phyloP scores from a whole-genome alignment of 2,113 vertebrate species.

The Catharus fuscescens region DNA sequence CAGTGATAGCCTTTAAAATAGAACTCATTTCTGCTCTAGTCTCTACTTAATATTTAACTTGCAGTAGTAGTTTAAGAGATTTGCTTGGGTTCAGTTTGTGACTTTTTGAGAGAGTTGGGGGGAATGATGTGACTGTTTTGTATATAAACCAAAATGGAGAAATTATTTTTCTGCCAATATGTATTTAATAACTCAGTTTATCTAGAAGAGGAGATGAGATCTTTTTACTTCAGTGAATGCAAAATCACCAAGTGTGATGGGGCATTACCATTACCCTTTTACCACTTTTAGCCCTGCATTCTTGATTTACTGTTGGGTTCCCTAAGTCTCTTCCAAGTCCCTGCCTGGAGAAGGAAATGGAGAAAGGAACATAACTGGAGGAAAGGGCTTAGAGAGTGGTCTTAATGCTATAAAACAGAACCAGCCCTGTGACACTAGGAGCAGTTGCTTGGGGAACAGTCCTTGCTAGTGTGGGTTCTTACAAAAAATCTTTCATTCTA shows the following conservation, averaged over 20 bases:
- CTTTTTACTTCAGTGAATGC: background rate
- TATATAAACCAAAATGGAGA: background rate
- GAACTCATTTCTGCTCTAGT: background rate
- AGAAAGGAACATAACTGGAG: background rate
- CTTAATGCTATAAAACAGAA: background rate
- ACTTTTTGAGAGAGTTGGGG: background rate
- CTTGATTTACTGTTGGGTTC: background rate
- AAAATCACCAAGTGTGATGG: background rate
- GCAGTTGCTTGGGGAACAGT: background rate
- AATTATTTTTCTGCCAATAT: background rate
- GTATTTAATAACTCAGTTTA: background rate
- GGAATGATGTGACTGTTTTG: background rate
- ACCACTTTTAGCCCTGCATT: background rate
- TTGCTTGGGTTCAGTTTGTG: background rate
- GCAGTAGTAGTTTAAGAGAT: background rate
- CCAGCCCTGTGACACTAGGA: background rate
- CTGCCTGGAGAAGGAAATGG: background rate
- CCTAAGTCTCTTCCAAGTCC: background rate
- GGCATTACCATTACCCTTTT: background rate
- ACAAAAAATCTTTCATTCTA: background rate
- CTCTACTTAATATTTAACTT: background rate
- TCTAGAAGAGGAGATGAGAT: background rate
- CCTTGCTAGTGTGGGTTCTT: background rate
- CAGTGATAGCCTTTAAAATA: background rate
- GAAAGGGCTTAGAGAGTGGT: background rate